Evolutionary conservation across 2,113 vertebrate species (phyloP).

Genomic region (Chaetodon trifascialis): DNA sequence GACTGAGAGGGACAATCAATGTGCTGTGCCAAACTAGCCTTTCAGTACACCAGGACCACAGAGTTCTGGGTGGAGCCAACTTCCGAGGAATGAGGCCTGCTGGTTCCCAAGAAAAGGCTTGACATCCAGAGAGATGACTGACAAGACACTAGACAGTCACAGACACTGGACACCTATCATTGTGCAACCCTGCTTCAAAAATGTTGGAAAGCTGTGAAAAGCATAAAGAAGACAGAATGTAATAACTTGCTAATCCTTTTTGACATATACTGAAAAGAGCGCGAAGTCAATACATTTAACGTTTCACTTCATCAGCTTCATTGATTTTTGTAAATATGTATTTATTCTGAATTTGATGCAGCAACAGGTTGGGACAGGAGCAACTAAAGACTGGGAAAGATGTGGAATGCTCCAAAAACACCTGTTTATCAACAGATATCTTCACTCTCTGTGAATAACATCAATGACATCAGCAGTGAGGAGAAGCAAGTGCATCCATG

Average conservation of each 20-base stretch:
- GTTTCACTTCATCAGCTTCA: no score
- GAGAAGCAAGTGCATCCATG: conserved; percentile 6
- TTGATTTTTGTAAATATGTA: no score
- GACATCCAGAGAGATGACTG: not conserved
- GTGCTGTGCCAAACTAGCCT: conserved; percentile 24
- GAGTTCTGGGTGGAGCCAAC: not conserved
- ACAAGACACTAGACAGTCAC: not conserved
- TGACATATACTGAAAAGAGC: no score
- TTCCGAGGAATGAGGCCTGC: not conserved
- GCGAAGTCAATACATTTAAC: no score
- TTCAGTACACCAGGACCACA: conserved; percentile 33
- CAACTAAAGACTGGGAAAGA: no score
- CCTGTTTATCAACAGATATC: not conserved
- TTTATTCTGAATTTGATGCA: no score
- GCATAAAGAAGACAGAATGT: no score
- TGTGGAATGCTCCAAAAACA: no score
- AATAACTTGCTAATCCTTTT: no score
- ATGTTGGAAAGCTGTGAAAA: no score
- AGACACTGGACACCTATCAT: not conserved
- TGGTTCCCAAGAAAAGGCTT: conserved; percentile 8
- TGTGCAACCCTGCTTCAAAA: not conserved
- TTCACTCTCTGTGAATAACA: not conserved
- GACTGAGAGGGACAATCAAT: conserved; percentile 60
- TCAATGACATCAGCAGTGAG: not conserved
- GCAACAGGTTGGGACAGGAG: no score